Percentiles rank a stretch among this genome's conserved stretches.
Conservation (phyloP, 1,140 invertebrate species). For the Asbolus verrucosus region DNA sequence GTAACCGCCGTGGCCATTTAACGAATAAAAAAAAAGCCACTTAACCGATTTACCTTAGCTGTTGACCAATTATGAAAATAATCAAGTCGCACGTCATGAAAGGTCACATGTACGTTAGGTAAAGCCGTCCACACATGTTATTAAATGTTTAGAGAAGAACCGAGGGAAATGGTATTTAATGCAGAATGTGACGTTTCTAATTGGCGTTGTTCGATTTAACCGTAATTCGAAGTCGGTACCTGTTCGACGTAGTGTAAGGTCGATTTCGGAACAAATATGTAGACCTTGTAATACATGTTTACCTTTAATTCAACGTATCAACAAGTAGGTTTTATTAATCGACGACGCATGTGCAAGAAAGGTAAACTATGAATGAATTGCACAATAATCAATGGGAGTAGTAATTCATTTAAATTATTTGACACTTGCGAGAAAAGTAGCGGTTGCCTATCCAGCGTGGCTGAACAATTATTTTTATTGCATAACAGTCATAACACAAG, state of each 20-base stretch:
- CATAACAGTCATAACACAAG: slow-evolving; percentile 6
- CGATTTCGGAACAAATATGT: slow-evolving; percentile 14
- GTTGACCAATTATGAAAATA: slow-evolving; percentile 10
- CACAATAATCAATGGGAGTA: slow-evolving; percentile 38
- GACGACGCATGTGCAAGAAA: slow-evolving; percentile 29
- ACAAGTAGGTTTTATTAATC: slow-evolving; percentile 33
- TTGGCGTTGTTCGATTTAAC: neutral
- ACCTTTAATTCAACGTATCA: slow-evolving; percentile 33
- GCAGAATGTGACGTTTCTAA: neutral
- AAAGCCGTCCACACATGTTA: neutral
- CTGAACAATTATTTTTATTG: neutral
- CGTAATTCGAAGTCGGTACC: neutral
- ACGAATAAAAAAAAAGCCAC: neutral
- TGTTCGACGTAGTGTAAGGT: slow-evolving; percentile 13
- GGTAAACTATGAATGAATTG: slow-evolving; percentile 37
- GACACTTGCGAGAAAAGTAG: slow-evolving; percentile 28
- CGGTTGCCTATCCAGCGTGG: slow-evolving; percentile 6
- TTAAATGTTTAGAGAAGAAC: neutral
- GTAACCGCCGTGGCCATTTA: neutral
- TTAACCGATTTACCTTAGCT: slow-evolving; percentile 7
- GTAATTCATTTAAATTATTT: slow-evolving; percentile 37
- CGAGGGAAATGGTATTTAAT: neutral
- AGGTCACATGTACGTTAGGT: neutral
- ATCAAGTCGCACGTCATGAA: neutral
- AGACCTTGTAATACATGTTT: slow-evolving; percentile 38